Evolutionary conservation across 2,888 invertebrate species (phyloP), one percentile per base, ranked within the genome.

Genomic region (Hedya salicella): DNA sequence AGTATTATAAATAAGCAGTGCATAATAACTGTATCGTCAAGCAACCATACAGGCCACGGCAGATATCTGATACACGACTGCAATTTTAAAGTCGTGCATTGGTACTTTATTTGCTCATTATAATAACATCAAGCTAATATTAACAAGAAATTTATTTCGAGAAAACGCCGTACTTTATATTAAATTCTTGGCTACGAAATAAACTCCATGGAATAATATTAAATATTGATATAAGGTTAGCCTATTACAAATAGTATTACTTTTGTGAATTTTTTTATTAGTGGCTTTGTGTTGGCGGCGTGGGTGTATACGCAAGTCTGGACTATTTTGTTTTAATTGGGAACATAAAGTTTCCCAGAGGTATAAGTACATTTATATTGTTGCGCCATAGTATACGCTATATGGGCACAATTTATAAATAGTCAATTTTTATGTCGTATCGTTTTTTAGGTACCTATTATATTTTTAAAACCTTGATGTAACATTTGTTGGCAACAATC

Each of bases 21-120:
- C 52, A 39, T 59, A 42, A 65, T 52, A 46, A 59, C 56, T 25
- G n/a, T 52, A 19, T 32, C 14, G 32, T 32, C 57, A 21, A 50
- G 30, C 49, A 14, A 25, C 17, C 59, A 65, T 65, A 57, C 64
- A 44, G 25, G 16, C 17, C 39, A n/a, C 36, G 21, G 32, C 42
- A 19, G 30, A 25, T 65, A 65, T 65, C 65, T 39, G 65, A 65
- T 65, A 52, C 53, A 65, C 65, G 59, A 65, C 65, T 49, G 46
- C 52, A 53, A 60, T 65, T 59, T 65, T 46, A 48, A 46, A 60
- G 19, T 65, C 59, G 59, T 65, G 52, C 65, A 36, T 25, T 32
- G 50, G 57, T 65, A 30, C 44, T 65, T 65, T 59, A 42, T 49
- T 64, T 36, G 49, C 36, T 49, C 42, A 42, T 50, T 64, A 49